A percentile compares a stretch with the other conserved stretches of the same genome.
Conservation (phyloP, 2,888 invertebrate genomes). For the Drosophila sordidula region DNA sequence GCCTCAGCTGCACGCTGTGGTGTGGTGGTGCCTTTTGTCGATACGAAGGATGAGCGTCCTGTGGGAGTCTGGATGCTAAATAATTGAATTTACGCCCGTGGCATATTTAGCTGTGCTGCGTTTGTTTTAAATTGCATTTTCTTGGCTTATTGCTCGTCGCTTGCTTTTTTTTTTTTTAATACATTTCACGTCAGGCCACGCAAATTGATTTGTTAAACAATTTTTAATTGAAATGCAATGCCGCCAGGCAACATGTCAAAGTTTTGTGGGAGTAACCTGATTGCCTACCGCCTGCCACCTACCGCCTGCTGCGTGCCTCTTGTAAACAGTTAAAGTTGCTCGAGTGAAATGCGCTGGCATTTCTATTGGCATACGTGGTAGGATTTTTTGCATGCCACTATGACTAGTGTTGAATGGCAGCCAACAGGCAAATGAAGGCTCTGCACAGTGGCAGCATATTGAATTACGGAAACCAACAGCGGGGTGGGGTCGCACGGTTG, state of each 20-base stretch:
- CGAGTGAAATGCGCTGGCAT: conserved; percentile 68
- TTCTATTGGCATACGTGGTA: conserved; percentile 62
- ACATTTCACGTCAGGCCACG: conserved; percentile 49
- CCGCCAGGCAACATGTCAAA: conserved; percentile 61
- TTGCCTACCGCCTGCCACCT: conserved; percentile 26
- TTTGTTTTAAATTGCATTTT: conserved; percentile 65
- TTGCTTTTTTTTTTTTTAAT: conserved; percentile 39
- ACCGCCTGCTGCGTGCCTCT: conserved; percentile 50
- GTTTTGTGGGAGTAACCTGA: conserved; percentile 44
- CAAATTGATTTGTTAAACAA: conserved; percentile 76
- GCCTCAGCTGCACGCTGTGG: conserved; percentile 12
- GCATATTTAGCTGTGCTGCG: conserved; percentile 43
- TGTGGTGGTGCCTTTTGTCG: conserved; percentile 20
- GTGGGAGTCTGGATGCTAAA: conserved; percentile 55
- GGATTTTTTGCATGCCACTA: conserved; percentile 39
- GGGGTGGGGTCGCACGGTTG: conserved; percentile 25
- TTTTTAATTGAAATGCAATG: conserved; percentile 75
- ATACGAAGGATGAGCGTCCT: conserved; percentile 57
- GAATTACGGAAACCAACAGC: conserved; percentile 54
- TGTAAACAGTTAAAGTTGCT: conserved; percentile 63
- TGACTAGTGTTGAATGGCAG: conserved; percentile 65
- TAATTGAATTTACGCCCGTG: conserved; percentile 71
- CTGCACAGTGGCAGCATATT: conserved; percentile 47
- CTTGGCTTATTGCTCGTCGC: conserved; percentile 2
- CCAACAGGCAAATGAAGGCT: conserved; percentile 50